Conservation (phyloP, 2,113 vertebrate species). For the Gymnarchus niloticus region DNA sequence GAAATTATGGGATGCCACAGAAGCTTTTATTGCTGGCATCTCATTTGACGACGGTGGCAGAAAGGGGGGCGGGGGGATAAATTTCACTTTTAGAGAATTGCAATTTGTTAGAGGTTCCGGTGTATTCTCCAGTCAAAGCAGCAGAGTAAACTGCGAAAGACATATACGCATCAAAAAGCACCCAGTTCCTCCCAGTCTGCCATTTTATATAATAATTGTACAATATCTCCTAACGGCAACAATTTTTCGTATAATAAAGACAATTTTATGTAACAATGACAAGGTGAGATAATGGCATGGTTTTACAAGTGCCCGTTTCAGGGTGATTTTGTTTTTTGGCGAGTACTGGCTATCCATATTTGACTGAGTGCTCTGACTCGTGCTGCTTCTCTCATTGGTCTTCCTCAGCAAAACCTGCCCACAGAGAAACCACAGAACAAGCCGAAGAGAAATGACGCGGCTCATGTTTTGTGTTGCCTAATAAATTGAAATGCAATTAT, state of each 20-base stretch:
- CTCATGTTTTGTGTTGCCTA: not conserved
- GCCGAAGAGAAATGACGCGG: not conserved
- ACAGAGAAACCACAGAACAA: not conserved
- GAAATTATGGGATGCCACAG: not conserved
- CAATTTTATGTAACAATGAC: not conserved
- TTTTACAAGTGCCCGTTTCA: not conserved
- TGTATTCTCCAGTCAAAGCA: not conserved
- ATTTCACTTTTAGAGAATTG: not conserved
- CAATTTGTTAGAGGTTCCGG: not conserved
- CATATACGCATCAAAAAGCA: not conserved
- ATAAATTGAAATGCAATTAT: not conserved
- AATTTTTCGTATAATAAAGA: not conserved
- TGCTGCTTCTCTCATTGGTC: not conserved
- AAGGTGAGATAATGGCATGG: not conserved
- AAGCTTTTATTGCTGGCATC: not conserved
- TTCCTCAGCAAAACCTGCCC: no score
- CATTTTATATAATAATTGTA: not conserved
- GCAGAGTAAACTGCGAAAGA: not conserved
- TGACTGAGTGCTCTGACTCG: not conserved
- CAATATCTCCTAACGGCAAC: not conserved
- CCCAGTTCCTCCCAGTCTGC: not conserved
- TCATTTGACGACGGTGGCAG: not conserved
- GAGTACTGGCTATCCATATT: not conserved
- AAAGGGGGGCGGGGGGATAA: not conserved
- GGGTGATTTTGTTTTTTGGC: not conserved